Evolutionary conservation across 2,888 invertebrate species (phyloP).

Genomic region (Flabesymbios commensalis): DNA sequence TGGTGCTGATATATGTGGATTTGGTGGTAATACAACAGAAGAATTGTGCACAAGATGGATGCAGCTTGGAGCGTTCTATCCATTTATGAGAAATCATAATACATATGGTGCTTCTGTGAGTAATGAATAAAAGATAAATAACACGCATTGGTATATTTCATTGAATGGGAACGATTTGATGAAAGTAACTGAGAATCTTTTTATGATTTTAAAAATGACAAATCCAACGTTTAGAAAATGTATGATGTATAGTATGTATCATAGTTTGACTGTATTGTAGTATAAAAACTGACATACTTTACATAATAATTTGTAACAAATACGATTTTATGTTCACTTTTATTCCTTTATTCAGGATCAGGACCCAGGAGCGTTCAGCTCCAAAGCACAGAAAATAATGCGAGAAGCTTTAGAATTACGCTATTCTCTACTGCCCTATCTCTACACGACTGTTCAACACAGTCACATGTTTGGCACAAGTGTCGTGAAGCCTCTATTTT

Average conservation of each 20-base stretch:
- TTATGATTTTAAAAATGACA: too few relatives aligned
- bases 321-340: too few relatives aligned
- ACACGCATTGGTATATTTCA: too few relatives aligned
- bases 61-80: slow-evolving; percentile 60
- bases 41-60: slow-evolving; percentile 59
- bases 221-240: too few relatives aligned
- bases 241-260: too few relatives aligned
- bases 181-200: too few relatives aligned
- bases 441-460: slow-evolving; percentile 61
- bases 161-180: too few relatives aligned
- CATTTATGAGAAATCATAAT: slow-evolving; percentile 61
- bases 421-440: slow-evolving; percentile 56
- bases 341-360: slow-evolving; percentile 73
- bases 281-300: too few relatives aligned
- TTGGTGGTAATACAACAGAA: slow-evolving; percentile 48
- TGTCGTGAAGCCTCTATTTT: slow-evolving; percentile 50
- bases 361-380: slow-evolving; percentile 80
- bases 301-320: too few relatives aligned
- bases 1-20: slow-evolving; percentile 60
- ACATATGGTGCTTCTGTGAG: too few relatives aligned
- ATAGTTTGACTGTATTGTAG: too few relatives aligned
- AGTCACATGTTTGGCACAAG: slow-evolving; percentile 47
- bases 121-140: too few relatives aligned
- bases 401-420: slow-evolving; percentile 42
- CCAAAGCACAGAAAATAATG: slow-evolving; percentile 36